phyloP scores from a whole-genome alignment of 2,888 invertebrate genomes.

The Hipparchia sbordonii region DNA sequence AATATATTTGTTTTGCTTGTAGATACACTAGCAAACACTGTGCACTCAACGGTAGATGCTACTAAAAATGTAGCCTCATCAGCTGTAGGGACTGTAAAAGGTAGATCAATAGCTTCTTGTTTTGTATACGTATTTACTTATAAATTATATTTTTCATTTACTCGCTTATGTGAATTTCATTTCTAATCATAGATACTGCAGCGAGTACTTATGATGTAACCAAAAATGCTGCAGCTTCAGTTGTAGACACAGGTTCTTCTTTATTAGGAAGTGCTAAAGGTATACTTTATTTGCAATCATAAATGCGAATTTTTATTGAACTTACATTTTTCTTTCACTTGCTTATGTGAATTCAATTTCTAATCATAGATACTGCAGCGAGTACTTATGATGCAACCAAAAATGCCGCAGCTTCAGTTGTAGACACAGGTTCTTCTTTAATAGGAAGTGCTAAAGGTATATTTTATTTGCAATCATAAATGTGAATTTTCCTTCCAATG shows the following conservation, averaged over 20 bases:
- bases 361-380: constrained; percentile 42
- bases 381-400: constrained; percentile 69
- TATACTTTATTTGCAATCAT: constrained; percentile 36
- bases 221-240: constrained; percentile 71
- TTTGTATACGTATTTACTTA: not conserved
- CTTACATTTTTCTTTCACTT: not conserved
- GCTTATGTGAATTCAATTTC: constrained; percentile 11
- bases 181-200: constrained; percentile 42
- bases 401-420: constrained; percentile 69
- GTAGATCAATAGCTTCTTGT: constrained; percentile 29
- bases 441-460: constrained; percentile 57
- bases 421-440: constrained; percentile 60
- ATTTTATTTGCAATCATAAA: not conserved
- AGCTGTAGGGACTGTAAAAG: constrained; percentile 49
- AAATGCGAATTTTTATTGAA: not conserved
- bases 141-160: not conserved
- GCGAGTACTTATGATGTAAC: constrained; percentile 64
- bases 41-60: constrained; percentile 50
- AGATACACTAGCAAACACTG: constrained; percentile 52
- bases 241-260: constrained; percentile 62
- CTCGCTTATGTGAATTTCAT: not conserved
- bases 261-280: constrained; percentile 56
- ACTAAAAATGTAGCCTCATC: constrained; percentile 46
- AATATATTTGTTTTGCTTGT: constrained; percentile 36
- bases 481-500: not conserved